phyloP scores from a whole-genome alignment of 2,888 invertebrate species.

The Ryuthela nishihirai region DNA sequence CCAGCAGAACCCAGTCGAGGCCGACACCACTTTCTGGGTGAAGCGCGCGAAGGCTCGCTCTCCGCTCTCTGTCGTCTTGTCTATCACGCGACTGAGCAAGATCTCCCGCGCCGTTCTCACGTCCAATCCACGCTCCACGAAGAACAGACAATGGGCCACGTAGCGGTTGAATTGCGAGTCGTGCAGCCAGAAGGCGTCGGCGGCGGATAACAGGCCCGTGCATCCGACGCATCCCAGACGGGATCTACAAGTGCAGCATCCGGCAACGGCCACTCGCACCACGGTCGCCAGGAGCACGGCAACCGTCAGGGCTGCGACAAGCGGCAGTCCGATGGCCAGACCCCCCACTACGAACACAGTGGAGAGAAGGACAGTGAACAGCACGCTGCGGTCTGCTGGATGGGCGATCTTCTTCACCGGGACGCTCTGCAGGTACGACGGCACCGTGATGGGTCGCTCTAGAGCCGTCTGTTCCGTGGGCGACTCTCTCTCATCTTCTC shows the following conservation, averaged over 20 bases:
- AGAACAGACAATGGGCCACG: conserved; percentile 55
- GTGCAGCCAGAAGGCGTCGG: conserved; percentile 55
- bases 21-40: conserved; percentile 51
- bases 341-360: conserved; percentile 41
- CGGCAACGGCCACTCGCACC: conserved; percentile 46
- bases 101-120: conserved; percentile 53
- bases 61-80: conserved; percentile 50
- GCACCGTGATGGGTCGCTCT: conserved; percentile 19
- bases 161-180: conserved; percentile 45
- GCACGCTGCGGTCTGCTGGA: conserved; percentile 40
- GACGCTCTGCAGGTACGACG: conserved; percentile 29
- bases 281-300: conserved; percentile 49
- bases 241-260: conserved; percentile 44
- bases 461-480: conserved; percentile 29
- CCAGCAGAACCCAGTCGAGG: conserved; percentile 54
- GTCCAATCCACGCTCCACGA: conserved; percentile 55
- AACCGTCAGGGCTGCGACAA: conserved; percentile 50
- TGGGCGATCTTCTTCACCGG: conserved; percentile 37
- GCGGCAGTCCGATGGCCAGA: conserved; percentile 51
- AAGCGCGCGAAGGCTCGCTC: conserved; percentile 54
- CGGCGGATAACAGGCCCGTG: conserved; percentile 47
- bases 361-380: conserved; percentile 39
- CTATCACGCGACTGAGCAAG: conserved; percentile 53
- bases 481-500: conserved; percentile 26
- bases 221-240: conserved; percentile 23